phyloP scores from a whole-genome alignment of 2,797 vertebrate species.

The Peromyscus attwateri region DNA sequence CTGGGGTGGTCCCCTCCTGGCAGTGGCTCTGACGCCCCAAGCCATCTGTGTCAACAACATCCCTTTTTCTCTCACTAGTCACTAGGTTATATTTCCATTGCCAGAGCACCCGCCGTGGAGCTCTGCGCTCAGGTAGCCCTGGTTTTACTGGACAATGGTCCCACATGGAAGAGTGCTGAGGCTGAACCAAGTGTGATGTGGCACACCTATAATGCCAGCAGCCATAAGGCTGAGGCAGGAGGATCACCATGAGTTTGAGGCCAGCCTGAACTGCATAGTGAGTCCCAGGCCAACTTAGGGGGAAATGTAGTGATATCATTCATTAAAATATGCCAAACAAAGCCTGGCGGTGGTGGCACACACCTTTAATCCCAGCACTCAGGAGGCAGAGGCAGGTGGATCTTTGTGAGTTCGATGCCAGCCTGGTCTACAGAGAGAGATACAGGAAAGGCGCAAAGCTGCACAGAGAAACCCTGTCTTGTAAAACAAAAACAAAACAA shows the following conservation, averaged over 20 bases:
- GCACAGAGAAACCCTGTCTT: too few relatives aligned
- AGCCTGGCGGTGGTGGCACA: too few relatives aligned
- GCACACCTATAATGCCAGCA: not conserved
- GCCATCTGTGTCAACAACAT: not conserved
- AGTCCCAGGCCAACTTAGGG: not conserved
- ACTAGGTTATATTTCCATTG: not conserved
- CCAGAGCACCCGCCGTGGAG: accelerated
- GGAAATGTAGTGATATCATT: not conserved
- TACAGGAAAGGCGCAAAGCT: too few relatives aligned
- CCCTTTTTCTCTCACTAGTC: too few relatives aligned
- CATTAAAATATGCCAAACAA: not conserved
- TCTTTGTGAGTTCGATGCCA: too few relatives aligned
- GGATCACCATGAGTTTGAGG: not conserved
- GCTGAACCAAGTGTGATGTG: not conserved
- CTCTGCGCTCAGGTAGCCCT: too few relatives aligned
- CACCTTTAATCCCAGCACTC: too few relatives aligned
- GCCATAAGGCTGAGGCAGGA: not conserved
- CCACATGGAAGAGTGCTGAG: not conserved
- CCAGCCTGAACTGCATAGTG: not conserved
- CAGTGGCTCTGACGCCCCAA: too few relatives aligned
- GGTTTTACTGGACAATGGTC: too few relatives aligned
- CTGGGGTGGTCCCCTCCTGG: not conserved
- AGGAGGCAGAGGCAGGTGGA: too few relatives aligned
- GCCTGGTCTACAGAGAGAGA: too few relatives aligned
- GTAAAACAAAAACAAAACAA: too few relatives aligned